Percentiles rank a stretch among this genome's conserved stretches.
Conservation (phyloP, 2,888 invertebrate species). For the Drosophila melanosoma region DNA sequence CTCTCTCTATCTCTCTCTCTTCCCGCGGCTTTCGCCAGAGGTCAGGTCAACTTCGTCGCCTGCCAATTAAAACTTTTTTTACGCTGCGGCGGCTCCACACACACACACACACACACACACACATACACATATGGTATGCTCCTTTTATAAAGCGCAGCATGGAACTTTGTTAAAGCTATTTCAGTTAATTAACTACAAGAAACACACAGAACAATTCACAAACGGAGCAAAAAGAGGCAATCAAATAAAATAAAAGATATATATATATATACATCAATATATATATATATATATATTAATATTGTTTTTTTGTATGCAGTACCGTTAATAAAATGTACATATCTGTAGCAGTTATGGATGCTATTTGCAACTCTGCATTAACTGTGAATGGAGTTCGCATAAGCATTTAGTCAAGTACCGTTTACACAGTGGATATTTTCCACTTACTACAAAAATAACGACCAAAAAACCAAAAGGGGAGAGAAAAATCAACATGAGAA, state of each 20-base stretch:
- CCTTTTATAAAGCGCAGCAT: slow-evolving; percentile 43
- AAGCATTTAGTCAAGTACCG: slow-evolving; percentile 12
- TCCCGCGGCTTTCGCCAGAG: slow-evolving; percentile 52
- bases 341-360: not conserved
- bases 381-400: not conserved
- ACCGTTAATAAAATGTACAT: not conserved
- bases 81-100: slow-evolving; percentile 59
- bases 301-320: not conserved
- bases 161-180: slow-evolving; percentile 75
- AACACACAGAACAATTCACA: slow-evolving; percentile 33
- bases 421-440: slow-evolving; percentile 24
- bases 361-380: not conserved
- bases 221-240: slow-evolving; percentile 4
- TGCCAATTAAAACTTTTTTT: slow-evolving; percentile 78
- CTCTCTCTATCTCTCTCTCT: no score
- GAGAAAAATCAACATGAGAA: not conserved
- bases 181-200: slow-evolving; percentile 74
- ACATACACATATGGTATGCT: slow-evolving; percentile 17
- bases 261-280: not conserved
- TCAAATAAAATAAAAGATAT: slow-evolving; percentile 12
- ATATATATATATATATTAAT: not conserved
- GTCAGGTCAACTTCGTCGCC: slow-evolving; percentile 78
- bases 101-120: slow-evolving; percentile 27
- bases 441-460: slow-evolving; percentile 27
- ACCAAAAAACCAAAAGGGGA: no score